A percentile compares a stretch with the other conserved stretches of the same genome.
Conservation (phyloP, 2,888 invertebrate genomes). For the Mesorhabditis belari region DNA sequence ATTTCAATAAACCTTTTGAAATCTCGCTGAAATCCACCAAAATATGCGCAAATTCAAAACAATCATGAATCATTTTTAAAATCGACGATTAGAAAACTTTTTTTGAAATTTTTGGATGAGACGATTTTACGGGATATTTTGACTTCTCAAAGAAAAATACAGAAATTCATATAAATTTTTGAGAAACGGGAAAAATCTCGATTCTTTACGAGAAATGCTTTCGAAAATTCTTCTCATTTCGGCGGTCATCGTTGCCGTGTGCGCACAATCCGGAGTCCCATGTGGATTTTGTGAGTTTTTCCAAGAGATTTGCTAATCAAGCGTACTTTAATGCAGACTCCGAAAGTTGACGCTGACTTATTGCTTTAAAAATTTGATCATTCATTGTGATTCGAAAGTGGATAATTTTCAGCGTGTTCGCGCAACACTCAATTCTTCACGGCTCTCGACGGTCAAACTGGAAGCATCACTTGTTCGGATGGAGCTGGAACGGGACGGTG, state of each 20-base stretch:
- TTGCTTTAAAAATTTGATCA: neutral
- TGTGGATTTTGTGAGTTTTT: neutral
- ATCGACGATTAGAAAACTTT: too few species aligned
- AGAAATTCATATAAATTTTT: too few species aligned
- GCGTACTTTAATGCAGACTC: neutral
- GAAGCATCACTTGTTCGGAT: slow-evolving; percentile 15
- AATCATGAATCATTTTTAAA: too few species aligned
- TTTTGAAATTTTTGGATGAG: too few species aligned
- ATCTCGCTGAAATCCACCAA: too few species aligned
- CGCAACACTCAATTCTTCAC: slow-evolving; percentile 10
- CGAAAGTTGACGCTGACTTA: neutral
- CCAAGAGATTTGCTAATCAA: too few species aligned
- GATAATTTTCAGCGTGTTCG: slow-evolving; percentile 14
- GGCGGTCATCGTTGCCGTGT: neutral
- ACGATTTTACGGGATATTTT: too few species aligned
- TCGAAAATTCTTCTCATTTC: neutral
- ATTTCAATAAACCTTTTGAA: too few species aligned
- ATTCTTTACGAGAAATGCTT: too few species aligned
- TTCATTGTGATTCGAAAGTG: neutral
- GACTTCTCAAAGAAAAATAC: too few species aligned
- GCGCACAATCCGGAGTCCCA: neutral
- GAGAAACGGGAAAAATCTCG: too few species aligned
- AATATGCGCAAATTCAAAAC: too few species aligned
- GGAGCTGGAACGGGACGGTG: slow-evolving; percentile 11
- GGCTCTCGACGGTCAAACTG: slow-evolving; percentile 9